Evolutionary conservation across 2,888 invertebrate genomes (phyloP).

Genomic region (Agrochola circellaris): DNA sequence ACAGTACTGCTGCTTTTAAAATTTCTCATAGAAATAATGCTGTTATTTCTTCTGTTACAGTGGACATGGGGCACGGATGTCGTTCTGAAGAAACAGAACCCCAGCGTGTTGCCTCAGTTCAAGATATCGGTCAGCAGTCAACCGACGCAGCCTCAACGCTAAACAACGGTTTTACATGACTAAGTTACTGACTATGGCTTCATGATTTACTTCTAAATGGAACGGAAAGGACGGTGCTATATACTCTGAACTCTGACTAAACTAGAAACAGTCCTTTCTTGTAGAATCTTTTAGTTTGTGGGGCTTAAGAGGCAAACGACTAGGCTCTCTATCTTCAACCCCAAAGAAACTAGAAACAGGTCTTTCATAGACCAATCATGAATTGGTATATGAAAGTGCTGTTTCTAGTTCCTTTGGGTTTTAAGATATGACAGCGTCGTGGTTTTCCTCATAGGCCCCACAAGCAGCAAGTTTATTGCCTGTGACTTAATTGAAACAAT

Average conservation of each 20-base stretch:
- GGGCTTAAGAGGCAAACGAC: too few relatives aligned
- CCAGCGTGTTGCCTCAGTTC: constrained; percentile 72
- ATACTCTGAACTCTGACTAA: not conserved
- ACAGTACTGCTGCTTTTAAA: not conserved
- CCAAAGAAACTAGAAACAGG: too few relatives aligned
- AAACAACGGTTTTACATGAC: constrained; percentile 51
- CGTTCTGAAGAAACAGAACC: constrained; percentile 76
- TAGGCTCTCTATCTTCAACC: too few relatives aligned
- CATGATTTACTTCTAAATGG: not conserved
- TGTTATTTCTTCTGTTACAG: constrained; percentile 72
- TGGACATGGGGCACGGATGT: constrained; percentile 83
- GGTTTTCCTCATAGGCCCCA: not conserved
- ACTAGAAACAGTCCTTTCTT: too few relatives aligned
- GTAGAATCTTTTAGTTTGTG: too few relatives aligned
- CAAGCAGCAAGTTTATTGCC: not conserved
- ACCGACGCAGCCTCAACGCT: constrained; percentile 20
- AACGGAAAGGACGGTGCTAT: constrained; percentile 11
- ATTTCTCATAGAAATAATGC: not conserved
- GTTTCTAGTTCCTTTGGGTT: too few relatives aligned
- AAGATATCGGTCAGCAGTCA: constrained; percentile 70
- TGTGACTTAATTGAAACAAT: too few relatives aligned
- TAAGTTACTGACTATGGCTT: constrained; percentile 28
- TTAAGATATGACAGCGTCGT: not conserved
- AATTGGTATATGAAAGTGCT: not conserved
- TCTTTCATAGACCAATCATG: too few relatives aligned